Evolutionary conservation across 2,113 vertebrate species (phyloP).

Genomic region (Pristiophorus japonicus): DNA sequence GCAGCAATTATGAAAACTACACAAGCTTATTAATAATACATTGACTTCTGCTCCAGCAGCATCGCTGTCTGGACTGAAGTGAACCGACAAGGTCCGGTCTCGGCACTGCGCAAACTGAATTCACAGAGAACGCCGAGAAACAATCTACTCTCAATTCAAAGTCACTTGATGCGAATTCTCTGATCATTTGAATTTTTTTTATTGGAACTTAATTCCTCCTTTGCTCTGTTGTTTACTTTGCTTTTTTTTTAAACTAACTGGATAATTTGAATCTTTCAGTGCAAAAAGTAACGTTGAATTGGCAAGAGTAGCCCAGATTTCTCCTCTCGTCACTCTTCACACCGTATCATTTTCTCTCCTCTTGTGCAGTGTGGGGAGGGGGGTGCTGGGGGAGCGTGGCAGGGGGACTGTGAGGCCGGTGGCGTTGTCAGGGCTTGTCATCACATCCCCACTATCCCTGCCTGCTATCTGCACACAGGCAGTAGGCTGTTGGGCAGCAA

Average conservation of each 20-base stretch:
- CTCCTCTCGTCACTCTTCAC: background rate
- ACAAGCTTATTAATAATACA: conserved; percentile 22
- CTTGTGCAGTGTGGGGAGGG: too few relatives aligned
- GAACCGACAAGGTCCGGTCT: background rate
- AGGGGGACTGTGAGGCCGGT: too few relatives aligned
- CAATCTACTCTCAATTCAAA: background rate
- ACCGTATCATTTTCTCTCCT: background rate
- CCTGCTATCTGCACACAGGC: background rate
- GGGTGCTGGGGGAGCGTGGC: too few relatives aligned
- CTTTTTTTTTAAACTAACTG: background rate
- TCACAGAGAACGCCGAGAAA: background rate
- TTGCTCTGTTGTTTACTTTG: background rate
- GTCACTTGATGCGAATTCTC: background rate
- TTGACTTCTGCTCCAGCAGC: background rate
- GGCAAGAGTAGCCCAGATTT: background rate
- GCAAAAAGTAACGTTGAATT: background rate
- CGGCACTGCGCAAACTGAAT: background rate
- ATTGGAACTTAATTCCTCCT: background rate
- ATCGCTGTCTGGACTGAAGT: background rate
- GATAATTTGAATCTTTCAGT: too few relatives aligned
- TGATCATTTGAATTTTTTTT: background rate
- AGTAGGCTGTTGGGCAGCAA: background rate
- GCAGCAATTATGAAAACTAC: conserved; percentile 17
- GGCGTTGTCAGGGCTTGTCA: too few relatives aligned
- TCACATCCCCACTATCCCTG: background rate